phyloP scores from a whole-genome alignment of 2,113 vertebrate species.

The Antechinus flavipes region DNA sequence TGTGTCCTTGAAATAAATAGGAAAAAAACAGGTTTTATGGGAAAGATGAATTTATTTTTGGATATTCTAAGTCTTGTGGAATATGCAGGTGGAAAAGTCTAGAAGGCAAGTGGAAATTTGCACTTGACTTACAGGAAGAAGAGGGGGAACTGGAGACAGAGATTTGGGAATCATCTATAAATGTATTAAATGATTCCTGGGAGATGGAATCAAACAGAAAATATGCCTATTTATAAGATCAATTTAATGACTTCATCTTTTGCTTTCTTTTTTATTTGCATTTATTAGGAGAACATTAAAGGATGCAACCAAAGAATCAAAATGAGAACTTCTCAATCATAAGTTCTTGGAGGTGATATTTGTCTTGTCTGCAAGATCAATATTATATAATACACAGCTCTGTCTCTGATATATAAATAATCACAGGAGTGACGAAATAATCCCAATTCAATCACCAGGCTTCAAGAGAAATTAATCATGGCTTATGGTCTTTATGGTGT shows the following conservation, averaged over 20 bases:
- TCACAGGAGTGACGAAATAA: neutral
- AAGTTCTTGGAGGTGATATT: conserved; percentile 18
- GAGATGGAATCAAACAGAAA: neutral
- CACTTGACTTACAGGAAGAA: neutral
- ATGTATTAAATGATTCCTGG: neutral
- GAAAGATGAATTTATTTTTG: neutral
- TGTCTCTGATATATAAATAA: neutral
- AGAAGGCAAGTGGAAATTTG: neutral
- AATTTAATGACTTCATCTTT: neutral
- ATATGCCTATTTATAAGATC: neutral
- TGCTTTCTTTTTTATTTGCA: neutral
- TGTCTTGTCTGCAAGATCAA: conserved; percentile 46
- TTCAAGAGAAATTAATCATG: conserved; percentile 24
- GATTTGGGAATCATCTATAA: neutral
- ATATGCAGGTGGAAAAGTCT: neutral
- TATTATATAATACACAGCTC: neutral
- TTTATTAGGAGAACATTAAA: neutral
- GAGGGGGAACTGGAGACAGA: neutral
- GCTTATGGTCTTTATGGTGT: neutral
- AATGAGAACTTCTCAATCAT: neutral
- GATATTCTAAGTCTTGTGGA: neutral
- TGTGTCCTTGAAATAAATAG: neutral
- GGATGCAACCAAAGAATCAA: neutral
- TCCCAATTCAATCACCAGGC: conserved; percentile 34
- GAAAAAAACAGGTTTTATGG: neutral